Evolutionary conservation across 2,113 vertebrate genomes (phyloP).

Genomic region (Sapayoa aenigma): DNA sequence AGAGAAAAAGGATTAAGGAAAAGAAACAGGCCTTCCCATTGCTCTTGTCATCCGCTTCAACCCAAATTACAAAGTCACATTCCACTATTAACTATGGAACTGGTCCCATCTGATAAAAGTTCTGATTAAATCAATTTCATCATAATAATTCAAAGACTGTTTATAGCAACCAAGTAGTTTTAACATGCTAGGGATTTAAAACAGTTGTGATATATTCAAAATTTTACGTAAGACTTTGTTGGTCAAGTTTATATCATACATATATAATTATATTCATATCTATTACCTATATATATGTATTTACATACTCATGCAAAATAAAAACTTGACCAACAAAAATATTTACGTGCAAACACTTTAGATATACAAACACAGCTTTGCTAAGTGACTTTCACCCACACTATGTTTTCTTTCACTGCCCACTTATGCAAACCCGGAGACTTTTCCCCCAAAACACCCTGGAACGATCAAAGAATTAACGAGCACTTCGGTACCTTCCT

Average conservation of each 20-base stretch:
- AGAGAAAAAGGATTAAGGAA: neutral
- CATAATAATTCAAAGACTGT: neutral
- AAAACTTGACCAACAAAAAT: neutral
- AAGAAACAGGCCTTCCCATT: neutral
- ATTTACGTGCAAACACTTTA: fast-evolving
- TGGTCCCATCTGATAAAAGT: neutral
- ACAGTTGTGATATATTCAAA: neutral
- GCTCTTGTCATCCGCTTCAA: neutral
- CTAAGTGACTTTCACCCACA: neutral
- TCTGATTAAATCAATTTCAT: neutral
- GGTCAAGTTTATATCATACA: neutral
- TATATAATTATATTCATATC: fast-evolving
- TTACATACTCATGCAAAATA: neutral
- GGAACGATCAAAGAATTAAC: fast-evolving
- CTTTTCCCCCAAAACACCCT: neutral
- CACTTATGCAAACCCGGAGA: neutral
- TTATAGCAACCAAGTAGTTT: neutral
- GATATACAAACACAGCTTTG: neutral
- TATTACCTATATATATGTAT: fast-evolving
- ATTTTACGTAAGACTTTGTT: neutral
- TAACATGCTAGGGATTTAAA: neutral
- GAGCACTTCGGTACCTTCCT: neutral
- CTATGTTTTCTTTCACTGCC: neutral
- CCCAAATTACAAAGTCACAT: neutral
- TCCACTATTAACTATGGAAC: neutral